Evolutionary conservation across 2,888 invertebrate species (phyloP).

Genomic region (Drosophila melanosoma): DNA sequence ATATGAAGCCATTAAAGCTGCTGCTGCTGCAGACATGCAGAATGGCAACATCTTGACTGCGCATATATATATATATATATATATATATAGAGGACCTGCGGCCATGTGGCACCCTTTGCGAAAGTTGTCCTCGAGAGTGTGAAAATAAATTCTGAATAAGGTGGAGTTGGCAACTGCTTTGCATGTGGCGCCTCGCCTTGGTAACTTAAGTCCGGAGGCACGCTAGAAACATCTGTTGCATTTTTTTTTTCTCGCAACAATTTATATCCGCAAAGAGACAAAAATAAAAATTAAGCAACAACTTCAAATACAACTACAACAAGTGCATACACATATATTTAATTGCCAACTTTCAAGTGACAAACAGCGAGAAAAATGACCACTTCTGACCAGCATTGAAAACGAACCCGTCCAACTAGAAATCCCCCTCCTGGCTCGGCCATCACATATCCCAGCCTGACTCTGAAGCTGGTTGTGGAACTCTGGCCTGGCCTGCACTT

Average conservation of each 20-base stretch:
- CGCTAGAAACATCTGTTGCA: constrained; percentile 74
- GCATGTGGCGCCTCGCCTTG: constrained; percentile 55
- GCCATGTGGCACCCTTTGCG: constrained; percentile 65
- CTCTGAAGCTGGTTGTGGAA: constrained; percentile 15
- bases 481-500: constrained; percentile 53
- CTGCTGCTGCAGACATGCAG: constrained; percentile 68
- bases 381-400: constrained; percentile 51
- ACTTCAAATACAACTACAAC: constrained; percentile 2
- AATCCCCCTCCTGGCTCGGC: constrained; percentile 44
- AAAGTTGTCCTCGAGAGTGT: constrained; percentile 79
- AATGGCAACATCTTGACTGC: constrained; percentile 81
- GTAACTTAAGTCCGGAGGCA: constrained; percentile 36
- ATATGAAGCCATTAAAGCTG: constrained; percentile 83
- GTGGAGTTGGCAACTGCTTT: constrained; percentile 66
- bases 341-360: constrained; percentile 80
- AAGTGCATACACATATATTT: constrained; percentile 58
- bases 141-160: constrained; percentile 81
- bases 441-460: constrained; percentile 49
- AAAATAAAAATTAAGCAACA: constrained; percentile 29
- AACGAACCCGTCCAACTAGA: constrained; percentile 37
- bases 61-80: constrained; percentile 36
- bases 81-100: constrained; percentile 27
- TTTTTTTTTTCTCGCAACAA: constrained; percentile 59
- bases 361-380: constrained; percentile 75
- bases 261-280: constrained; percentile 60